phyloP scores from a whole-genome alignment of 2,888 invertebrate species.

The Dicroscelio sp. region DNA sequence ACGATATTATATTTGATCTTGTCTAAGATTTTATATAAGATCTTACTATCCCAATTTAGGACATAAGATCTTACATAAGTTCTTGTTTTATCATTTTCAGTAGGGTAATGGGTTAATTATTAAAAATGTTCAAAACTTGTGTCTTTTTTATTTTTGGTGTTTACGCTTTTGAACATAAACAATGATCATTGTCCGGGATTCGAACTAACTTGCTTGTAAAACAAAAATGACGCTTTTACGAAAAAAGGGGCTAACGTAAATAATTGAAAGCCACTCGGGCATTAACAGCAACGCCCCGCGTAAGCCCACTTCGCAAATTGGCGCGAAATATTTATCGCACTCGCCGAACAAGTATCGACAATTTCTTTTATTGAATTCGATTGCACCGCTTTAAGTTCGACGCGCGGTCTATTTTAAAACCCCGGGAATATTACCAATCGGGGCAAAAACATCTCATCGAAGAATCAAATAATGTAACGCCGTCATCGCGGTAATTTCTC shows the following conservation, averaged over 20 bases:
- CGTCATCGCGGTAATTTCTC: conserved; percentile 64
- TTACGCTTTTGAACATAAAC: no score
- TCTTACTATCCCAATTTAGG: no score
- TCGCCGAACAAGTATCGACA: conserved; percentile 22
- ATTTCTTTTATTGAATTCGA: conserved; percentile 45
- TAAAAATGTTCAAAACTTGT: no score
- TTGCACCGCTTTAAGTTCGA: conserved; percentile 22
- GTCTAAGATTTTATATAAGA: no score
- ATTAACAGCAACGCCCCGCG: background rate
- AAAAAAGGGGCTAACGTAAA: background rate
- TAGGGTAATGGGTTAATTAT: no score
- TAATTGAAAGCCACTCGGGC: background rate
- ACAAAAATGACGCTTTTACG: no score
- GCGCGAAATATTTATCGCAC: conserved; percentile 23
- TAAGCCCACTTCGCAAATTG: conserved; percentile 11
- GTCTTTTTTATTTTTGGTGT: no score
- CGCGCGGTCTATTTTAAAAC: conserved; percentile 23
- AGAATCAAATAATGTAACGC: conserved; percentile 57
- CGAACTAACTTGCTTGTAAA: no score
- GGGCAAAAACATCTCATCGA: conserved; percentile 44
- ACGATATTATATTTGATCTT: no score
- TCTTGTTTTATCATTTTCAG: no score
- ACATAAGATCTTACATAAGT: no score
- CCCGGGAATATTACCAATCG: conserved; percentile 34
- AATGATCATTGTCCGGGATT: no score